Evolutionary conservation across 2,797 vertebrate species (phyloP), one percentile per base, ranked within the genome.

Genomic region (Sitta carolinensis): DNA sequence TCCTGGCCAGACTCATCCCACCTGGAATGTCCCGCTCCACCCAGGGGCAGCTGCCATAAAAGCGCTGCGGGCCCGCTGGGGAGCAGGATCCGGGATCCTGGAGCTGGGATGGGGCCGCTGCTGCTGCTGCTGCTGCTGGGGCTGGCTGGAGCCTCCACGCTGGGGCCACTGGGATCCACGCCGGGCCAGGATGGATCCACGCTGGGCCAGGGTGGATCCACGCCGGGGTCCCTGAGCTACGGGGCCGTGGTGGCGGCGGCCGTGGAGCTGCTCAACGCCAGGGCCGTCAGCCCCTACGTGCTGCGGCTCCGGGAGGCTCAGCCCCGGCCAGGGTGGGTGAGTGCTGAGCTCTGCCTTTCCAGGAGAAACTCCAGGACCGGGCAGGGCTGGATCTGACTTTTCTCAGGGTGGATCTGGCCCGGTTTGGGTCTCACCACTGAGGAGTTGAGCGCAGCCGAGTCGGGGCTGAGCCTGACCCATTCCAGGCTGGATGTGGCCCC

Each of bases 131-230:
- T 48, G 38, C 54, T 19, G 13, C 22, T 63, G 87, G 78, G 23
- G 13, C 10, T 57, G 87, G 64, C 77, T 4, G 5, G 16, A 12
- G 64, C 87, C 47, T 57, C 93, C 93, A 89, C 77, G 0, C 22
- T 5, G 1, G 43, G 1, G 7, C 45, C 40, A 0, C 14, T 2
- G 1, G 34, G 52, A 36, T 3, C 58, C 67, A 72, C 40, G 2
- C 2, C 5, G 3, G 15, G 26, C 3, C 4, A 2, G 30, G 15
- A 26, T 10, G 70, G 47, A 32, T 7, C 68, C 78, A 43, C 8
- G 0, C 5, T 0, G 3, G 34, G 4, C 1, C 0, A 2, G 13
- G 5, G 1, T 0, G 34, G 43, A 4, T 12, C 74, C 25, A 1
- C 38, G 0, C 6, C 6, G 1, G 23, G 19, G 2, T 1, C 17